A percentile compares a stretch with the other conserved stretches of the same genome.
Evolutionary conservation across 2,113 vertebrate genomes (phyloP).

Genomic region (Calidris pygmaea): DNA sequence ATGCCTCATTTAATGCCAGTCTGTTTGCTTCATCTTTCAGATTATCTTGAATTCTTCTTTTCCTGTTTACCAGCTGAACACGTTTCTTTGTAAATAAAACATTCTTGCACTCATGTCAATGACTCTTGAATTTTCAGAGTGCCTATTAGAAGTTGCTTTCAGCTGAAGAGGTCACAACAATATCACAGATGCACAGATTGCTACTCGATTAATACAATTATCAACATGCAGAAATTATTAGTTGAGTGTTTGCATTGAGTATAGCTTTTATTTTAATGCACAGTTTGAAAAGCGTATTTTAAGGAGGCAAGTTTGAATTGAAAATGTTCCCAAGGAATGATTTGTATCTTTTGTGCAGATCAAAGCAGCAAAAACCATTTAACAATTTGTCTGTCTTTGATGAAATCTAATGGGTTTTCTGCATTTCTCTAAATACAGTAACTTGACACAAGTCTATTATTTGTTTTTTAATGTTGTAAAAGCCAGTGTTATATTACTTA

Average conservation of each 20-base stretch:
- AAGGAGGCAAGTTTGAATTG: constrained; percentile 37
- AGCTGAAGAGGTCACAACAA: constrained; percentile 48
- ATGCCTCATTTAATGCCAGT: neutral
- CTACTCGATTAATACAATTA: constrained; percentile 64
- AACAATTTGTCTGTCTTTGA: constrained; percentile 63
- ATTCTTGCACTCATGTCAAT: constrained; percentile 37
- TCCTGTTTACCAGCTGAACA: constrained; percentile 28
- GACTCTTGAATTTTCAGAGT: constrained; percentile 52
- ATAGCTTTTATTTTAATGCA: constrained; percentile 61
- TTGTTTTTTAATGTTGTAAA: constrained; percentile 71
- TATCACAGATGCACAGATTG: constrained; percentile 42
- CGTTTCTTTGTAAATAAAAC: constrained; percentile 37
- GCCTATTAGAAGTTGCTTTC: constrained; percentile 48
- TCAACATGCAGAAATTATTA: constrained; percentile 46
- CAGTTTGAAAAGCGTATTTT: constrained; percentile 63
- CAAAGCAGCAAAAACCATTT: constrained; percentile 58
- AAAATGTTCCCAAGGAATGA: constrained; percentile 50
- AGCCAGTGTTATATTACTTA: constrained; percentile 36
- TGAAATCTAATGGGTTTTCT: constrained; percentile 66
- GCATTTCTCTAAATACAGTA: constrained; percentile 58
- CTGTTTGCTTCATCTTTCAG: neutral
- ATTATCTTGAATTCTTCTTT: neutral
- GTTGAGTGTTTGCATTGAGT: constrained; percentile 47
- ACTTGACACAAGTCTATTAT: constrained; percentile 53
- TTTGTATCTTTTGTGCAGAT: constrained; percentile 58